phyloP scores from a whole-genome alignment of 2,113 vertebrate genomes.

The Notiomystis cincta region DNA sequence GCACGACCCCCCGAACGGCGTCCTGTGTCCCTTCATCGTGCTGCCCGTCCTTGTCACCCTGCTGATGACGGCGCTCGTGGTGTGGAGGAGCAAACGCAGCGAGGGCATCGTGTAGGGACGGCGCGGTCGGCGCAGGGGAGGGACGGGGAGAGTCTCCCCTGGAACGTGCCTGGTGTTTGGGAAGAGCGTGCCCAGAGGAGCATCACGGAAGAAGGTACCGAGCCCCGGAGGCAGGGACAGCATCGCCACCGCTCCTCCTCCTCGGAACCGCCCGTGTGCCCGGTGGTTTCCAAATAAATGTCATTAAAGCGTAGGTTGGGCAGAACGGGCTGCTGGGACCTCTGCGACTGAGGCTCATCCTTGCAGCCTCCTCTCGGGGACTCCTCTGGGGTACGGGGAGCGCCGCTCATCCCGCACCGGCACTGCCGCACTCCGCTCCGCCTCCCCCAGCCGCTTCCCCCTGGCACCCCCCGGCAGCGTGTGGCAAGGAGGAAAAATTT shows the following conservation, averaged over 20 bases:
- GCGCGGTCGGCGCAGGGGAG: not conserved
- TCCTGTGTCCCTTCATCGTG: conserved; percentile 87
- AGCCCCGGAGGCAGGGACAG: not conserved
- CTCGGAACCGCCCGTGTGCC: rapidly evolving
- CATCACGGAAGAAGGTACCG: not conserved
- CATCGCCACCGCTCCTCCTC: not conserved
- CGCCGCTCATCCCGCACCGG: rapidly evolving
- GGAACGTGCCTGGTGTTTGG: rapidly evolving
- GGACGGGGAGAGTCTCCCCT: rapidly evolving
- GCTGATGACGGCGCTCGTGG: conserved; percentile 87
- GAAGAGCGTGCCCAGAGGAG: not conserved
- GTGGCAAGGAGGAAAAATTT: rapidly evolving
- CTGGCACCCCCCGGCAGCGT: not conserved
- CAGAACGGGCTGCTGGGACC: rapidly evolving
- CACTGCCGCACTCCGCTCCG: rapidly evolving
- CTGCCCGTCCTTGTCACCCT: conserved; percentile 86
- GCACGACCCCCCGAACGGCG: conserved; percentile 80
- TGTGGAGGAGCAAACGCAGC: conserved; percentile 88
- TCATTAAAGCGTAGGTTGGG: rapidly evolving
- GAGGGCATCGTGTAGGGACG: conserved; percentile 79
- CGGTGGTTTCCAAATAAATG: rapidly evolving
- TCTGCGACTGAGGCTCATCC: no score
- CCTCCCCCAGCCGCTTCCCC: not conserved
- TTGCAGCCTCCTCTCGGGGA: no score
- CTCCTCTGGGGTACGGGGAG: not conserved